phyloP scores from a whole-genome alignment of 1,140 invertebrate genomes.

The Pseudomyrmex gracilis region DNA sequence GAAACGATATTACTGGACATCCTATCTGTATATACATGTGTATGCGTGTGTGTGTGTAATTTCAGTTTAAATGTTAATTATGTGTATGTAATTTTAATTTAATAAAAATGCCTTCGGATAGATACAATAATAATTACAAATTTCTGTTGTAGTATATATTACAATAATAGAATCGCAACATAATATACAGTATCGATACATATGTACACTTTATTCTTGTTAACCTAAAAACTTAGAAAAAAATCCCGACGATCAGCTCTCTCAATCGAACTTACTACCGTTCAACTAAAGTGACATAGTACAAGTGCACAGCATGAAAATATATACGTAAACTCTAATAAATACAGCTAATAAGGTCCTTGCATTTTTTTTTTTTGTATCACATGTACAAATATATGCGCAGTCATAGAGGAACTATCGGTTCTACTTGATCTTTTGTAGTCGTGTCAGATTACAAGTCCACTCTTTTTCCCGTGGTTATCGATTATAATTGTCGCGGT shows the following conservation, averaged over 20 bases:
- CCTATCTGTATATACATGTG: neutral
- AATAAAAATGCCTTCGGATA: constrained; percentile 44
- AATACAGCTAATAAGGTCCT: neutral
- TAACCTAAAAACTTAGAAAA: neutral
- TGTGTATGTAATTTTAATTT: constrained; percentile 29
- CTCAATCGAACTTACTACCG: neutral
- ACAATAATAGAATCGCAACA: constrained; percentile 50
- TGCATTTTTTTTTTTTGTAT: neutral
- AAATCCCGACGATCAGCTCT: constrained; percentile 17
- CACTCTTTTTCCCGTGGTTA: neutral
- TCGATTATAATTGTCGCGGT: constrained; percentile 2
- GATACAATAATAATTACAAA: constrained; percentile 37
- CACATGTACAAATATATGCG: constrained; percentile 15
- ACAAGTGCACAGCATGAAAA: neutral
- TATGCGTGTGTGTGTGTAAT: constrained; percentile 24
- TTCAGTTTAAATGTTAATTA: constrained; percentile 42
- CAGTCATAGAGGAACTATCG: constrained; percentile 13
- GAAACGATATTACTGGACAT: too few relatives aligned
- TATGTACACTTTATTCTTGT: constrained; percentile 29
- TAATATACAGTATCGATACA: constrained; percentile 36
- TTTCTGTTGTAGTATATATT: constrained; percentile 23
- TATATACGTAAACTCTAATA: neutral
- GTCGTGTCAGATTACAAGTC: too few relatives aligned
- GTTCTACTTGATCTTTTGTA: constrained; percentile 1
- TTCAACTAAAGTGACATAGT: constrained; percentile 28